Base-by-base conservation (phyloP, 2,113 vertebrate genomes). In the Siniperca chuatsi region DNA sequence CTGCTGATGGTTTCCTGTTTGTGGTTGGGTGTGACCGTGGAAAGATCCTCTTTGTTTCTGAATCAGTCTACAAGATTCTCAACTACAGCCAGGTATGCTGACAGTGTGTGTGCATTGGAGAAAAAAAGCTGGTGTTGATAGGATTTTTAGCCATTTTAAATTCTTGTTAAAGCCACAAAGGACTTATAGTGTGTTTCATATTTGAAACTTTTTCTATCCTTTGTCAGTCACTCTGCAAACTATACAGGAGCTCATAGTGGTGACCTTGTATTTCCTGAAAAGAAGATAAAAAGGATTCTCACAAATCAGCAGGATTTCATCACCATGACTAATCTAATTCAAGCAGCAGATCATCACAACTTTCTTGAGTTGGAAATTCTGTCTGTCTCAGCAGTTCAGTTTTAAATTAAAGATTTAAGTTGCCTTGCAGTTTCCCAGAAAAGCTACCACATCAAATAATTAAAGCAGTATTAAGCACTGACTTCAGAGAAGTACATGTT, bases 1-100 rank as follows among this genome's bases (percentile, higher is more conserved):
- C 98, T 90, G 97, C 98, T 81, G 98, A 99, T 85, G 98, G 98
- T 76, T 99, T 99, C 95, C 97, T 99, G 84, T 99, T 99, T 87
- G 98, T 99, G 89, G 98, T 99, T 35, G 98, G 98, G 70, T 99
- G 98, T 84, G 98, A 99, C 93, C 97, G 98, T 83, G 98, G 98
- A 76, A 99, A 99, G 93, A 99, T 99, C 84, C 96, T 99, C 60
- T 99, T 99, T 72, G 98, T 99, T 86, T 99, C 98, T 20, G 98
- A 99, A 95, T 99, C 98, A 0, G 98, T 99, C 83, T 99, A 98
- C 96, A 99, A 99, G 95, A 99, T 99, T 84, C 98, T 99, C 88
- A 99, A 99, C 96, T 99, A 99, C 91, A 99, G 97, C 89, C 98
- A 99, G 97, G 98, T 99, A 87, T 0, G 55, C 7, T 0, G 15